Evolutionary conservation across 2,888 invertebrate species (phyloP), one percentile per base, ranked within the genome.

Genomic region (Zeuzera pyrina): DNA sequence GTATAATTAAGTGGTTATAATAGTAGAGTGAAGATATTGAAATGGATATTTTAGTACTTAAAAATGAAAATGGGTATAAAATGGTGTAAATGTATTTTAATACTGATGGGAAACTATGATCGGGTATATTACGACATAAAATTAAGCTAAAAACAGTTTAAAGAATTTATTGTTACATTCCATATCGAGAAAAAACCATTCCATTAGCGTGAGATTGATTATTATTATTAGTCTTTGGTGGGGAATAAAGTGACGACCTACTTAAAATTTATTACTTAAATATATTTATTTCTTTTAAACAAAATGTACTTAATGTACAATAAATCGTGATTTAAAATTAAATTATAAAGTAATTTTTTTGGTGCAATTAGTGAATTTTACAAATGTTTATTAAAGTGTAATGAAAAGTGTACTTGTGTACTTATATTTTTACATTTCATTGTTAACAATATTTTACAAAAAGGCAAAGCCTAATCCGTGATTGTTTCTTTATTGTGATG

Each of bases 321-420:
- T 56, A 62, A 65, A 63, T 66, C 69, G 12, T 12, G 28, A 64
- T 65, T 69, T 63, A 50, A 55, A 54, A 61, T 55, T 45, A 57
- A 69, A 54, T 54, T 60, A 15, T 69, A 66, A 66, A 74, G 68
- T n/a, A n/a, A 71, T 65, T 76, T 78, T 79, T 74, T 77, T 79
- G 83, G 83, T 81, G 79, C 83, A 78, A 74, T 79, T 78, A 77
- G 67, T 15, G 64, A 81, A 79, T 76, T 81, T 60, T 81, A 79
- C 78, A 79, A 81, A 76, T 73, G 70, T 78, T 77, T 74, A 62
- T 63, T 66, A 62, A 66, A 67, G 59, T 62, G 67, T 66, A 58
- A 62, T 59, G 62, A 64, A 76, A 62, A 78, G 60, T 83, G 81
- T 83, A 83, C 81, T 81, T 81, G 81, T 77, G 79, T 78, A 78